These are phyloP conservation scores for Diabrotica balteata DNA, from an alignment of 2,888 invertebrate species.

Conservation along the genomic window DNA sequence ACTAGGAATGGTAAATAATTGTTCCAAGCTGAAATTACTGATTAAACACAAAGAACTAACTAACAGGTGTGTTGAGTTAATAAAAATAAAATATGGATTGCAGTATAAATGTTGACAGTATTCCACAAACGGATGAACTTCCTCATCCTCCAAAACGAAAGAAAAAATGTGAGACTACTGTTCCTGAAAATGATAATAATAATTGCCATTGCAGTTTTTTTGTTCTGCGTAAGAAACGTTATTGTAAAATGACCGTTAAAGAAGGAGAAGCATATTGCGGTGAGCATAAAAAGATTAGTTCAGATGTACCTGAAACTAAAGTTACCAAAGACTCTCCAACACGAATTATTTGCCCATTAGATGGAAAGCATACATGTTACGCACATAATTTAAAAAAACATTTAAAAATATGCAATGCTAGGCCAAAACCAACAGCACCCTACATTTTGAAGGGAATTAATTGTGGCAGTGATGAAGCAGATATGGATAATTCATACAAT, in stretches of 20 bases:
- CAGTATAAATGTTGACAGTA: too few relatives aligned
- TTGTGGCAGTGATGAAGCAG: constrained; percentile 46
- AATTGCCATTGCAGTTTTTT: constrained; percentile 65
- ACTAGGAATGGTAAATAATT: too few relatives aligned
- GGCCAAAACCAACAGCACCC: constrained; percentile 61
- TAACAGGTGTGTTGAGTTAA: too few relatives aligned
- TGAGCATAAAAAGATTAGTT: constrained; percentile 64
- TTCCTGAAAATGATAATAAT: neutral
- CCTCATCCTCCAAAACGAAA: constrained; percentile 5
- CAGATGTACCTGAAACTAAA: constrained; percentile 44
- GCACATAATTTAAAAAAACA: constrained; percentile 73
- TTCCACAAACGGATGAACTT: neutral
- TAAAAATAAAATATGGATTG: too few relatives aligned
- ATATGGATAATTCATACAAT: constrained; percentile 40
- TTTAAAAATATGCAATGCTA: constrained; percentile 76
- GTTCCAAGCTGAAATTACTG: too few relatives aligned
- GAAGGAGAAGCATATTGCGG: constrained; percentile 75
- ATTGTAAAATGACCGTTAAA: constrained; percentile 78
- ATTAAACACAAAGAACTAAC: too few relatives aligned
- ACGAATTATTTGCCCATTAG: constrained; percentile 75
- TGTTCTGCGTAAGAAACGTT: constrained; percentile 74
- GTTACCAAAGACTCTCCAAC: constrained; percentile 47
- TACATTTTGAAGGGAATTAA: constrained; percentile 65
- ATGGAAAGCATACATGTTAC: constrained; percentile 76
- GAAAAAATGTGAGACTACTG: neutral